phyloP scores from a whole-genome alignment of 1,140 invertebrate species.

The Tenebrio molitor region DNA sequence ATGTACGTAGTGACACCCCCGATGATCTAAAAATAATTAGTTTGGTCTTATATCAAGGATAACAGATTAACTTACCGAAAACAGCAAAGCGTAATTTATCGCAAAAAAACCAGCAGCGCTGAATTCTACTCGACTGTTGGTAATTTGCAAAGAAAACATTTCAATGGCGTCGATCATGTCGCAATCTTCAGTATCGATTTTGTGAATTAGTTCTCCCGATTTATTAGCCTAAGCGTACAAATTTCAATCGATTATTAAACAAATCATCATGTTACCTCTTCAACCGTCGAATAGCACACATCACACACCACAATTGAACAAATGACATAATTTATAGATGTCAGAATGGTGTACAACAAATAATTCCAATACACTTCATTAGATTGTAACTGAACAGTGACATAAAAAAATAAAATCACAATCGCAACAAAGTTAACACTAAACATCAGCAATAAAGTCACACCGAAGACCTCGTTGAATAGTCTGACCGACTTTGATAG shows the following conservation, averaged over 20 bases:
- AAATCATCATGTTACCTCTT: neutral
- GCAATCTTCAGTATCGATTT: conserved; percentile 50
- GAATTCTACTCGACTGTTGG: conserved; percentile 52
- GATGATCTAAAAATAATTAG: conserved; percentile 48
- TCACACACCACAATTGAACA: conserved; percentile 6
- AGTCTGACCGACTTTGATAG: conserved; percentile 47
- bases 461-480: conserved; percentile 50
- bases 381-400: neutral
- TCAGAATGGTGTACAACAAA: neutral
- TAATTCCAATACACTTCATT: neutral
- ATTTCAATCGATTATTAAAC: neutral
- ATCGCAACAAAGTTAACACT: conserved; percentile 46
- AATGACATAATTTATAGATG: neutral
- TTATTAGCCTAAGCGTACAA: conserved; percentile 42
- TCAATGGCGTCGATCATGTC: conserved; percentile 51
- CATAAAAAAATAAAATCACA: neutral
- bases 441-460: conserved; percentile 48
- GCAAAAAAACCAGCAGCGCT: conserved; percentile 54
- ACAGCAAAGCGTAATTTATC: conserved; percentile 52
- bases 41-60: neutral
- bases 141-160: conserved; percentile 55
- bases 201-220: conserved; percentile 49
- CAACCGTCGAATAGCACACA: conserved; percentile 29
- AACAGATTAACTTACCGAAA: conserved; percentile 47
- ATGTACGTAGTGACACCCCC: conserved; percentile 52